These are phyloP conservation scores for Neotoma lepida DNA, from an alignment of 2,113 vertebrate species.

Conservation along the genomic window DNA sequence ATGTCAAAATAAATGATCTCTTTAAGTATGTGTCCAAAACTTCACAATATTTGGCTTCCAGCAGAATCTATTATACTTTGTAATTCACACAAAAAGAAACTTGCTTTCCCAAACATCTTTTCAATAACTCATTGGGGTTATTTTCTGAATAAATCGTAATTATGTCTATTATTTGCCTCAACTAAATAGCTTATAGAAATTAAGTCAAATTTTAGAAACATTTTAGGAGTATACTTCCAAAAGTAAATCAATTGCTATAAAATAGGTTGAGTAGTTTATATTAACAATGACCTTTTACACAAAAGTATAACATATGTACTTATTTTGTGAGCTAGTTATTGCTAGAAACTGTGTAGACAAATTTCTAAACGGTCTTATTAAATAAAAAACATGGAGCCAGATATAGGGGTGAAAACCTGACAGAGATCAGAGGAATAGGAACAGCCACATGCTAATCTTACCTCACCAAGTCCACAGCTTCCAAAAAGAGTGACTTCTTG, in stretches of 20 bases:
- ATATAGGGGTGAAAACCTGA: too few species aligned
- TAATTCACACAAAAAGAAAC: conserved; percentile 29
- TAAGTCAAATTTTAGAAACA: conserved; percentile 43
- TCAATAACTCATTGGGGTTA: not conserved
- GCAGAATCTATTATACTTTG: conserved; percentile 7
- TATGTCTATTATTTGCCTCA: not conserved
- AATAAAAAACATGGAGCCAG: too few species aligned
- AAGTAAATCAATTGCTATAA: not conserved
- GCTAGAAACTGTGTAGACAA: not conserved
- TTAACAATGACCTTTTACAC: not conserved
- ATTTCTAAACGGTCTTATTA: too few species aligned
- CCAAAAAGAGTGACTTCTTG: too few species aligned
- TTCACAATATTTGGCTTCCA: conserved; percentile 19
- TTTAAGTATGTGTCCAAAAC: conserved; percentile 16
- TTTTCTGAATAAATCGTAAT: conserved; percentile 29
- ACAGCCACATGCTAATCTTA: too few species aligned
- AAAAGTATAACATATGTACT: not conserved
- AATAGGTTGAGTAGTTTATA: not conserved
- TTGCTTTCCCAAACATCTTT: conserved; percentile 21
- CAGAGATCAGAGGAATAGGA: too few species aligned
- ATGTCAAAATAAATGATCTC: conserved; percentile 44
- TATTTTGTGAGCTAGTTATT: not conserved
- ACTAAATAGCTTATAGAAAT: conserved; percentile 19
- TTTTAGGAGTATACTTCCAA: not conserved
- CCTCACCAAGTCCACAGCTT: too few species aligned